Evolutionary conservation across 2,888 invertebrate genomes (phyloP).

Genomic region (Chamaedrilus cognettii): DNA sequence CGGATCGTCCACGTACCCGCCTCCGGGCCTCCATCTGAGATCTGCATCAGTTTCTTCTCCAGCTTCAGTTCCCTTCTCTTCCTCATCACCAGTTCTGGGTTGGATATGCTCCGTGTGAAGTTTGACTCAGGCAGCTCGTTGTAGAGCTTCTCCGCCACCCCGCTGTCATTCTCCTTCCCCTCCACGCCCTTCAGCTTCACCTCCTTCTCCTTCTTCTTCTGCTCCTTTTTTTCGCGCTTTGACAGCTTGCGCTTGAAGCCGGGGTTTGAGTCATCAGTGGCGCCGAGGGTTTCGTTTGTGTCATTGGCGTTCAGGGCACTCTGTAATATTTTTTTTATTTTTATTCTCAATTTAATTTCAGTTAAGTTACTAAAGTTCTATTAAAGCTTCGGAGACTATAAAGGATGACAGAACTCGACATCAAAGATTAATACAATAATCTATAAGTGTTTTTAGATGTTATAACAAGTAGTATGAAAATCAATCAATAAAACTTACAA

Average conservation of each 20-base stretch:
- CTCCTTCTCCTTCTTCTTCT: conserved; percentile 75
- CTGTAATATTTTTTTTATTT: too few species aligned
- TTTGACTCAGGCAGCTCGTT: conserved; percentile 92
- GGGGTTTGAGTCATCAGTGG: background rate
- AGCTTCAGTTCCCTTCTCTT: conserved; percentile 93
- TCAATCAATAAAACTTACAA: too few species aligned
- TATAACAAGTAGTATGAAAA: too few species aligned
- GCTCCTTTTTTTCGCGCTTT: conserved; percentile 96
- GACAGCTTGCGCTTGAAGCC: conserved; percentile 80
- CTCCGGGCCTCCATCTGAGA: conserved; percentile 92
- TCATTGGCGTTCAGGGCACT: too few species aligned
- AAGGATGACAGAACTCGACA: too few species aligned
- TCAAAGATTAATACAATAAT: too few species aligned
- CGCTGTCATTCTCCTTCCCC: conserved; percentile 67
- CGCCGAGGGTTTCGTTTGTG: conserved; percentile 3
- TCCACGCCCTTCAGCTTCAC: conserved; percentile 48
- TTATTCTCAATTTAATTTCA: too few species aligned
- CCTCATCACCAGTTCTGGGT: conserved; percentile 99
- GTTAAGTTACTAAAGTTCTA: too few species aligned
- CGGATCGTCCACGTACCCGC: conserved; percentile 62
- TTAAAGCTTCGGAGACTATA: too few species aligned
- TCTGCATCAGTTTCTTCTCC: conserved; percentile 94
- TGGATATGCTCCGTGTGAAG: conserved; percentile 98
- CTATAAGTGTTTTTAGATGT: too few species aligned
- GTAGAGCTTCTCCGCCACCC: conserved; percentile 57